These are phyloP conservation scores for Hirundichthys speculiger DNA, from an alignment of 2,113 vertebrate genomes.

Conservation along the genomic window DNA sequence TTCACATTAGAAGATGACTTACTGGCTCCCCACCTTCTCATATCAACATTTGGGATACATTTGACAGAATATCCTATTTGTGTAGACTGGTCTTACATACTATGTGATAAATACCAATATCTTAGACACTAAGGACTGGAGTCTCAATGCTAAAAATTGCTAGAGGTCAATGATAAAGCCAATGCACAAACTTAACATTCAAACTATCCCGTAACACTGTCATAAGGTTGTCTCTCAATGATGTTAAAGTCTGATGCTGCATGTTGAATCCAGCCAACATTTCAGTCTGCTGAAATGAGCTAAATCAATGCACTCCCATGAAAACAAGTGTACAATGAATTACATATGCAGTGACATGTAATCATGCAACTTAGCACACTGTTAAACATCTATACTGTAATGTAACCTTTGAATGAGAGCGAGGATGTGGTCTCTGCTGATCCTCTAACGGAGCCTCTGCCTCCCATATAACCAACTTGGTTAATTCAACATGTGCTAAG, in stretches of 20 bases:
- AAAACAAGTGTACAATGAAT: constrained; percentile 19
- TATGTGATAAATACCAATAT: constrained; percentile 35
- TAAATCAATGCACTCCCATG: constrained; percentile 18
- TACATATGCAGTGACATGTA: constrained; percentile 23
- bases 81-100: constrained; percentile 9
- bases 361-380: constrained; percentile 14
- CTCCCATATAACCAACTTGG: too few relatives aligned
- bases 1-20: constrained; percentile 43
- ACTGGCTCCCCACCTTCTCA: neutral
- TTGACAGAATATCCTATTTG: constrained; percentile 9
- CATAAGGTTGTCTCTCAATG: constrained; percentile 30
- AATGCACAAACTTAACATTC: constrained; percentile 25
- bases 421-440: too few relatives aligned
- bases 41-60: constrained; percentile 21
- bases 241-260: constrained; percentile 23
- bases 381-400: too few relatives aligned
- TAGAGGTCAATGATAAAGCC: constrained; percentile 6
- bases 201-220: constrained; percentile 35
- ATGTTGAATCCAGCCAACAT: constrained; percentile 67
- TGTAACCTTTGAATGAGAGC: too few relatives aligned
- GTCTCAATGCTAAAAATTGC: constrained; percentile 13
- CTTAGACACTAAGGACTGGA: constrained; percentile 20
- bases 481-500: constrained; percentile 25
- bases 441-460: too few relatives aligned
- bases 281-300: constrained; percentile 43